These are phyloP conservation scores for Netelia fuscicornis DNA, from an alignment of 2,888 invertebrate genomes.

Conservation along the genomic window DNA sequence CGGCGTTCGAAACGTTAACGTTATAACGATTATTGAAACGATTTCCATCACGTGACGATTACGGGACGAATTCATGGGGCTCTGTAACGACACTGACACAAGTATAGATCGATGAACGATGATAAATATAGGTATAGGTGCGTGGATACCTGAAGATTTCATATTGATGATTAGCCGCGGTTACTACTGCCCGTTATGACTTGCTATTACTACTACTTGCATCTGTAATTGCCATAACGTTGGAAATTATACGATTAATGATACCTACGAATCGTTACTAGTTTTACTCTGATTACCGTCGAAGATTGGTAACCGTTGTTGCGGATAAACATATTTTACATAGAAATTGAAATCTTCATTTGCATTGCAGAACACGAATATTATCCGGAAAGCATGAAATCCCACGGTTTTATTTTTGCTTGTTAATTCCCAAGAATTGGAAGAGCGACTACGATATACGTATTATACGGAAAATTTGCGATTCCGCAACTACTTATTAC, in stretches of 20 bases:
- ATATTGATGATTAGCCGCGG: constrained; percentile 54
- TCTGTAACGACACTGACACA: constrained; percentile 32
- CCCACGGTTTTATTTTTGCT: too few relatives aligned
- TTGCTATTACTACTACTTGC: constrained; percentile 55
- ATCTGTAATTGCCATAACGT: constrained; percentile 29
- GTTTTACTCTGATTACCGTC: constrained; percentile 37
- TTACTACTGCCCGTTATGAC: constrained; percentile 55
- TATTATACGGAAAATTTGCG: too few relatives aligned
- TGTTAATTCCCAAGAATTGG: too few relatives aligned
- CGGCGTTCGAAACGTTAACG: constrained; percentile 41
- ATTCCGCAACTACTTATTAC: too few relatives aligned
- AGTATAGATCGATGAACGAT: constrained; percentile 28
- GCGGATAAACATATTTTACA: not conserved
- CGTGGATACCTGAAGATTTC: constrained; percentile 29
- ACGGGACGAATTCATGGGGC: constrained; percentile 21
- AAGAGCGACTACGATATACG: too few relatives aligned
- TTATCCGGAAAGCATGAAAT: too few relatives aligned
- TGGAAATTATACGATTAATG: constrained; percentile 51
- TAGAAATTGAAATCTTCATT: too few relatives aligned
- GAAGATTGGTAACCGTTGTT: constrained; percentile 20
- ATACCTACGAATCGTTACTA: constrained; percentile 43
- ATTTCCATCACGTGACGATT: constrained; percentile 47
- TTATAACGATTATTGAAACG: constrained; percentile 56
- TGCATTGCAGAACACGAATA: too few relatives aligned
- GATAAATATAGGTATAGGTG: constrained; percentile 6